Evolutionary conservation across 1,140 invertebrate species (phyloP), one percentile per base, ranked within the genome.

Genomic region (Hydropsyche tenuis): DNA sequence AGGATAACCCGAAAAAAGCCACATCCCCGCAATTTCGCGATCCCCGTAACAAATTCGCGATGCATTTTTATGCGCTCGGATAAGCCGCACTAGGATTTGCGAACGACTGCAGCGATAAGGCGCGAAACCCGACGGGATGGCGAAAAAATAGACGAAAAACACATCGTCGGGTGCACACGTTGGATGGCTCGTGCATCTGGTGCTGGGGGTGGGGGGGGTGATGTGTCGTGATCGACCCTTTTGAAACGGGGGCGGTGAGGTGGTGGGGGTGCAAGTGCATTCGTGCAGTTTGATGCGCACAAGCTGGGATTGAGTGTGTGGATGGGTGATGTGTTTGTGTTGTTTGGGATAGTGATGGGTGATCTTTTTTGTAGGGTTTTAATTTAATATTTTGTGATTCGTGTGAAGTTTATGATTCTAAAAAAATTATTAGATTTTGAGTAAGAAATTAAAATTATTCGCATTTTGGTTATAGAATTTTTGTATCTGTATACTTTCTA

Each of bases 61-160:
- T 53, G 48, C 48, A 53, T 53, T 53, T 53, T 53, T 53, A 53
- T 53, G 48, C 6, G 48, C 48, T 53, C 48, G n/a, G 48, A 53
- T 53, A 53, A 53, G 48, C 48, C 48, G 14, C 16, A 16, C 16
- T 14, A 16, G 48, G 48, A 53, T 53, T 53, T 53, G 48, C 20
- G 30, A 37, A 37, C 30, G 30, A 18, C n/a, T 18, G 48, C 1
- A 18, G 48, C 48, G 48, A 53, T 53, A 53, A 53, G 48, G 20
- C 48, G 48, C 48, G 14, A 37, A 37, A 37, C 3, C 9, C 30
- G 30, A 37, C 30, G 30, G 30, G 3, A 9, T 4, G 9, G 30
- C n/a, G 30, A 37, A 37, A 37, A 37, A 37, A 37, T 37, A 37
- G 30, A 37, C 3, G 30, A 9, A 37, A 37, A 37, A 37, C n/a